These are phyloP conservation scores for Melanchra persicariae DNA, from an alignment of 2,888 invertebrate species.

Conservation along the genomic window DNA sequence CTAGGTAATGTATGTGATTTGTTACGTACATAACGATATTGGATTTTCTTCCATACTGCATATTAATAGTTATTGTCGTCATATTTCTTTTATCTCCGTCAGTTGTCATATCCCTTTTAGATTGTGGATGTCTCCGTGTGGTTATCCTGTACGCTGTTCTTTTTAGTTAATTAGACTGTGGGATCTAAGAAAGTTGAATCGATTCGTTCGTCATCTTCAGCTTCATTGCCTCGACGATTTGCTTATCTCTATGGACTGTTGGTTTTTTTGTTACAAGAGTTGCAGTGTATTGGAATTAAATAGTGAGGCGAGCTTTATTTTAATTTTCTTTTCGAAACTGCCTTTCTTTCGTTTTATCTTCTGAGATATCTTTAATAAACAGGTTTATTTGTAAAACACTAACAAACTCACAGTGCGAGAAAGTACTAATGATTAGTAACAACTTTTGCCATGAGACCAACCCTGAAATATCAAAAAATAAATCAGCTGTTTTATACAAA, in stretches of 20 bases:
- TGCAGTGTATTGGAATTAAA: background rate
- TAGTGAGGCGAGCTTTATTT: background rate
- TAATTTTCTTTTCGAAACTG: background rate
- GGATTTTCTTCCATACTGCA: background rate
- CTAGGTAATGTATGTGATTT: conserved; percentile 35
- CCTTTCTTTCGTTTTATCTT: background rate
- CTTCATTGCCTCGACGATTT: background rate
- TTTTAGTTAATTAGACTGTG: background rate
- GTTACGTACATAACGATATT: conserved; percentile 31
- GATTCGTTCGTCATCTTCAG: background rate
- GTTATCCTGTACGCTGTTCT: background rate
- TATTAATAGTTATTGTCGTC: conserved; percentile 21
- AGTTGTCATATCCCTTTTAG: background rate
- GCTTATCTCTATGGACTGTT: background rate
- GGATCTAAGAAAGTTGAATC: background rate
- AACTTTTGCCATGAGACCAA: too few species aligned
- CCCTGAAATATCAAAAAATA: too few species aligned
- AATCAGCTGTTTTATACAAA: too few species aligned
- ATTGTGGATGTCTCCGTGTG: background rate
- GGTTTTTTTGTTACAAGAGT: background rate
- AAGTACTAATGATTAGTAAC: too few species aligned
- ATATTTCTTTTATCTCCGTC: conserved; percentile 13
- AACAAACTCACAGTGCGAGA: too few species aligned
- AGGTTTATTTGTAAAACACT: too few species aligned
- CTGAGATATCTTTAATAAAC: too few species aligned